These are phyloP conservation scores for Ernsta delagoae DNA, from an alignment of 2,888 invertebrate genomes.

Conservation along the genomic window DNA sequence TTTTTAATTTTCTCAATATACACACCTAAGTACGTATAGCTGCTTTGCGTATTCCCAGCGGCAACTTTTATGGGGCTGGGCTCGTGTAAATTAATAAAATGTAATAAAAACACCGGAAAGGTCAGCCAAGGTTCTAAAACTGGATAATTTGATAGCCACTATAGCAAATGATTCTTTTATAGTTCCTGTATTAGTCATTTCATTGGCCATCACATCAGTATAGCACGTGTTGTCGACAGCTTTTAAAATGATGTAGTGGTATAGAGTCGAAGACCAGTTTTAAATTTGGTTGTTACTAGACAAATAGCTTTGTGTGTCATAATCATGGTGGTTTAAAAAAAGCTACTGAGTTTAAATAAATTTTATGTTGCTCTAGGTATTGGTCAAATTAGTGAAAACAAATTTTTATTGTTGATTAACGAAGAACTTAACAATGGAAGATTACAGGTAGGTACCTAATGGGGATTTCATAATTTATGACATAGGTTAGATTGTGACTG, in stretches of 20 bases:
- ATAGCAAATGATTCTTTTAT: not conserved
- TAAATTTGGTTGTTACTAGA: not conserved
- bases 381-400: not conserved
- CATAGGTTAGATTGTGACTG: no score
- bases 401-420: not conserved
- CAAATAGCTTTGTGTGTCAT: not conserved
- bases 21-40: no score
- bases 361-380: not conserved
- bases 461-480: no score
- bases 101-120: conserved; percentile 7
- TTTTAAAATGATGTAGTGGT: not conserved
- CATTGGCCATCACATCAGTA: not conserved
- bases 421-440: not conserved
- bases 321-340: not conserved
- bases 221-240: not conserved
- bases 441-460: not conserved
- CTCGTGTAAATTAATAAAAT: not conserved
- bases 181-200: not conserved
- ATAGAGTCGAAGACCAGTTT: not conserved
- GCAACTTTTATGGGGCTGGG: not conserved
- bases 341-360: not conserved
- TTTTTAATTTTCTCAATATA: no score
- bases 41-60: not conserved
- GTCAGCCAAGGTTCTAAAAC: conserved; percentile 2
- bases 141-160: conserved; percentile 1